Base-by-base conservation (phyloP, 37 sponge, comb jelly and placozoan species). In the Beroe ovata region DNA sequence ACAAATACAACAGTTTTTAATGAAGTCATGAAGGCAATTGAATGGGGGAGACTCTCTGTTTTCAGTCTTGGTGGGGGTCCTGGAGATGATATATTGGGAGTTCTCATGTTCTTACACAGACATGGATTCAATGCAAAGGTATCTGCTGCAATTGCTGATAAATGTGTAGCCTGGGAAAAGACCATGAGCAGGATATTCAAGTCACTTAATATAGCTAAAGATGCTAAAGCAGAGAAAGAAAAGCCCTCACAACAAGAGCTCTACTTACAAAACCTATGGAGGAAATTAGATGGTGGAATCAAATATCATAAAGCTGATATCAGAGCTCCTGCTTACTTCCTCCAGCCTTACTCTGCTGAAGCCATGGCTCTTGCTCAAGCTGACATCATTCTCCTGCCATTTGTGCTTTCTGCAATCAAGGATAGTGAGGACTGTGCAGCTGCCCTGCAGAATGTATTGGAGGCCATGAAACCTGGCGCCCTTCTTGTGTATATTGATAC, bases 41-140 rank as follows among this genome's bases (percentile, higher is more conserved):
- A 42, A 30, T 77, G 84, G 84, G 84, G 84, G 26, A 39, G 84
- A 16, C 33, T 39, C 11, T 42, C 54, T 42, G 84, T 77, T 8
- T 77, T 77, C 23, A 77, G 84, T 77, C 84, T 77, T 19, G 84
- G 54, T 77, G 84, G 84, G 22, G 84, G 84, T 0, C 84, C 84
- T 25, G 84, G 84, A n/a, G 84, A 77, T 40, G 84, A 77, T 36
- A 77, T 77, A 6, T 35, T 77, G 38, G 84, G 84, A 1, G 84
- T 77, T 39, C 84, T 77, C 14, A 77, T 77, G 84, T 77, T 77
- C 38, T 54, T 77, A 42, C 84, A 77, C 28, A 42, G 84, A 21
- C 84, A 77, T 42, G 84, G 84, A 16, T 42, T 77, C 38, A 39
- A 42, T 77, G 54, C 84, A 25, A 77, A 77, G 38, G 84, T 77